Conservation (phyloP, 2,888 invertebrate species). For the Agonopterix heracliana region DNA sequence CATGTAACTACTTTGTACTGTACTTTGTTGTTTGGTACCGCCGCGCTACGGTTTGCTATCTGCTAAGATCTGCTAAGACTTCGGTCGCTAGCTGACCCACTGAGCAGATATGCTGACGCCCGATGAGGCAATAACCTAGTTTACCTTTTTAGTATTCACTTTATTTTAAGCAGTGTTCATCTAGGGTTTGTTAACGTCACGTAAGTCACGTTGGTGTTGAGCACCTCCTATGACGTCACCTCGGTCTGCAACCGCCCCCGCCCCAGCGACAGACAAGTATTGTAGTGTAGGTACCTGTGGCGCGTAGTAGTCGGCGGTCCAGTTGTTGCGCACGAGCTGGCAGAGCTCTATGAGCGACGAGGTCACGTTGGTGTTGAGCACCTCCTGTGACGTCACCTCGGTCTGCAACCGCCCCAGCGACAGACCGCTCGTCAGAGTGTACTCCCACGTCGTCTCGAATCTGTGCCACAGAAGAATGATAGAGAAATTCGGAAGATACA, state of each 20-base stretch:
- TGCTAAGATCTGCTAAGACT: no score
- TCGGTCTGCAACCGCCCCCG: slow-evolving; percentile 78
- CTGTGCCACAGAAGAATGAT: slow-evolving; percentile 30
- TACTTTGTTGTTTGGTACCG: no score
- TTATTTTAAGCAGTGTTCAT: no score
- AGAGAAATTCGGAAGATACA: background rate
- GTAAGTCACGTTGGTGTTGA: slow-evolving; percentile 95
- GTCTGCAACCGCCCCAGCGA: slow-evolving; percentile 78
- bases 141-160: no score
- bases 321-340: slow-evolving; percentile 87
- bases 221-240: slow-evolving; percentile 80
- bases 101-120: no score
- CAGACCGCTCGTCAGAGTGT: slow-evolving; percentile 74
- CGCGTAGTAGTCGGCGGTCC: slow-evolving; percentile 88
- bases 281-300: slow-evolving; percentile 35
- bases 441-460: slow-evolving; percentile 82
- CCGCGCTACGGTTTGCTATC: no score
- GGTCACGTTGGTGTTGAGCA: slow-evolving; percentile 92
- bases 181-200: no score
- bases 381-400: slow-evolving; percentile 79
- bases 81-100: no score
- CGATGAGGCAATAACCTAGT: no score
- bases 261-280: no score
- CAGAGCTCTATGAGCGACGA: slow-evolving; percentile 90
- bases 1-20: no score